A percentile compares a stretch with the other conserved stretches of the same genome.
Conservation (phyloP, 53 echinoderm and acorn worm species). For the Holothuria leucospilota region DNA sequence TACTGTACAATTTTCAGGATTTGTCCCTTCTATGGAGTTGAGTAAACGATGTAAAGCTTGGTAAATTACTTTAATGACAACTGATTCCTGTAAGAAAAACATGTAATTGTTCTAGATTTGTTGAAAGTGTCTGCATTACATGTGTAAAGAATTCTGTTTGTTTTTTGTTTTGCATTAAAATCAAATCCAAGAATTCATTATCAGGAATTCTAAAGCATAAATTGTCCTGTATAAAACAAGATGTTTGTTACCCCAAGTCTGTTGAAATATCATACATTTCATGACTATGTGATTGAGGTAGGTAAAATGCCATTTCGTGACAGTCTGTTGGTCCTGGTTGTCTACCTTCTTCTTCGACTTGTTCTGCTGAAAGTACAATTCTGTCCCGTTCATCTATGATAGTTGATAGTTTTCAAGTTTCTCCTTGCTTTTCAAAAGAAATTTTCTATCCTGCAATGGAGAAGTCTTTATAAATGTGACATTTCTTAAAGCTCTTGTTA, state of each 20-base stretch:
- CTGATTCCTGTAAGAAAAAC: constrained; percentile 49
- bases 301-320: constrained; percentile 13
- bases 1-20: constrained; percentile 32
- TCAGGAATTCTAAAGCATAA: too few species aligned
- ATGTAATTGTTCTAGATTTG: constrained; percentile 29
- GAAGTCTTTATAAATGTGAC: constrained; percentile 43
- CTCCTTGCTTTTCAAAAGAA: constrained; percentile 33
- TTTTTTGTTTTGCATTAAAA: too few species aligned
- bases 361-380: constrained; percentile 7
- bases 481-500: not conserved
- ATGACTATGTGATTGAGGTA: not conserved
- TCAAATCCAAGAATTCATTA: too few species aligned
- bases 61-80: constrained; percentile 23
- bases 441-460: constrained; percentile 11
- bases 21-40: not conserved
- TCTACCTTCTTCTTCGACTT: constrained; percentile 13
- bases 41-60: constrained; percentile 11
- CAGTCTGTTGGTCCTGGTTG: not conserved
- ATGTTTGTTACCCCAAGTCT: not conserved
- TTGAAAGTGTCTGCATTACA: constrained; percentile 37
- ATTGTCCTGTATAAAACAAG: too few species aligned
- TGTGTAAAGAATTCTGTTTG: constrained; percentile 43
- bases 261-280: constrained; percentile 17
- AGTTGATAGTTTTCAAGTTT: not conserved
- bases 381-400: not conserved